Base-by-base conservation (phyloP, 2,888 invertebrate species). In the Drosophila lacicola region DNA sequence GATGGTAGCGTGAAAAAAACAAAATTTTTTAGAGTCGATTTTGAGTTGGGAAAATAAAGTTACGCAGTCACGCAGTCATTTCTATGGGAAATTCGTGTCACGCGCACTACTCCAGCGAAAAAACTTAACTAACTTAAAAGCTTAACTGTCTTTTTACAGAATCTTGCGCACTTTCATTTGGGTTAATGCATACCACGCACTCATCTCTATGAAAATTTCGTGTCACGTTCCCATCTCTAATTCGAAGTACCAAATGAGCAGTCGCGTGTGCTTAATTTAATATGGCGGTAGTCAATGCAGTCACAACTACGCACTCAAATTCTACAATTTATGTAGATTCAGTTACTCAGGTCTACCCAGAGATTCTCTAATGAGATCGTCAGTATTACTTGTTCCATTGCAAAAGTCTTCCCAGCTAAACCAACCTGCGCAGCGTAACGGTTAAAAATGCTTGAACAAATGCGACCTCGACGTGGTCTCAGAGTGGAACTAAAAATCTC, bases 241-340 rank as follows among this genome's bases (percentile, higher is more conserved):
- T 1, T 53, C 9, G 29, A 46, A 73, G 58, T 63, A 36, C 21
- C 44, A 36, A 45, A 45, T 55, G 29, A 17, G 34, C 57, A 68
- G 49, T 84, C 55, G 73, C 76, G 67, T 79, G 82, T 68, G 42
- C 25, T 21, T 74, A 82, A 79, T 71, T 67, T 44, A 63, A 70
- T 55, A 61, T 54, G 53, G 58, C 68, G 53, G 49, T 44, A 47
- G 50, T 58, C 46, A 51, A 55, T 29, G 42, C 55, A 33, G 14
- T 56, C 34, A 17, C 25, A 36, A 33, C 25, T 17, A 39, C 45
- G 21, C 39, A 76, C 41, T 21, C 37, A 19, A 67, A 21, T 67
- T 71, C 71, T 53, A 44, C 36, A 47, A 42, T 19, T 39, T 36
- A 56, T 45, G 21, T 44, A 36, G 44, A 56, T 56, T 45, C 39